Conservation (phyloP, 2,797 vertebrate species). For the Heterohyrax brucei region DNA sequence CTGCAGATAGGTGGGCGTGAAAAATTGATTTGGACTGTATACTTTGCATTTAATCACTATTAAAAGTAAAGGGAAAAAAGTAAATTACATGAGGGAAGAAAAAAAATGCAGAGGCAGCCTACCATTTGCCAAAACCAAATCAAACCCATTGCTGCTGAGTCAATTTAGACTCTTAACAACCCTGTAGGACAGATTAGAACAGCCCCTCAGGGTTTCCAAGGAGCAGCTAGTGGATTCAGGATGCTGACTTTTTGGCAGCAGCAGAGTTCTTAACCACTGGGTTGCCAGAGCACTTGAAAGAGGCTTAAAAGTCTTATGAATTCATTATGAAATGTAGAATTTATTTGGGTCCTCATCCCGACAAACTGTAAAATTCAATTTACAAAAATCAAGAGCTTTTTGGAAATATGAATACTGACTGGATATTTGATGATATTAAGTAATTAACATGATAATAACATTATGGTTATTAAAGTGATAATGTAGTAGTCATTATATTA, state of each 20-base stretch:
- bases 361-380: constrained; percentile 33
- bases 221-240: too few relatives aligned
- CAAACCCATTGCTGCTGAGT: too few relatives aligned
- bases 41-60: too few relatives aligned
- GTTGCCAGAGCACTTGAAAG: not conserved
- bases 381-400: not conserved
- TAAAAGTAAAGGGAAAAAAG: not conserved
- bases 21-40: too few relatives aligned
- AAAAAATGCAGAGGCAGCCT: not conserved
- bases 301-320: not conserved
- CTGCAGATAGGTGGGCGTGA: too few relatives aligned
- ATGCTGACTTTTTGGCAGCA: too few relatives aligned
- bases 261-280: too few relatives aligned
- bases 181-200: too few relatives aligned
- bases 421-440: not conserved
- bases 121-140: not conserved
- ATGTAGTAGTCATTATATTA: not conserved
- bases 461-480: not conserved
- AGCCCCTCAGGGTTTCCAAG: too few relatives aligned
- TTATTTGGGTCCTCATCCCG: not conserved
- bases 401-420: not conserved
- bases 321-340: not conserved
- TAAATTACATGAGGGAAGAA: not conserved
- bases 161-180: too few relatives aligned
- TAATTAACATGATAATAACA: not conserved